Conservation (phyloP, 2,888 invertebrate genomes). For the Tupiocoris notatus region DNA sequence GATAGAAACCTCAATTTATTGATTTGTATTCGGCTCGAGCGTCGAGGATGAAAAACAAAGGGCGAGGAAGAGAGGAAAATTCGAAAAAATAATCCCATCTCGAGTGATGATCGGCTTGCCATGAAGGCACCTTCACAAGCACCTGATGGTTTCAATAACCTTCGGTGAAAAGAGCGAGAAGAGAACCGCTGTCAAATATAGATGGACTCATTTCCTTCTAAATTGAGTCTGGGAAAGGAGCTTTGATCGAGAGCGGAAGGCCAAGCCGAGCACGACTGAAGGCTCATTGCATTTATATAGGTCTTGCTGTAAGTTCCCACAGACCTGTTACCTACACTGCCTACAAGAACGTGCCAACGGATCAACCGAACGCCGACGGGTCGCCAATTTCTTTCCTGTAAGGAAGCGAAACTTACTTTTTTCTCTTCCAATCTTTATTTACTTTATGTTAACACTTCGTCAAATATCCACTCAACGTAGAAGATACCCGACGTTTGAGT, state of each 20-base stretch:
- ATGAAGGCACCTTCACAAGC: not conserved
- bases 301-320: not conserved
- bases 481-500: conserved; percentile 10
- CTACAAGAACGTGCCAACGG: not conserved
- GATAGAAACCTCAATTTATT: not conserved
- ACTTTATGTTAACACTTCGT: conserved; percentile 47
- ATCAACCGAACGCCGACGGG: not conserved
- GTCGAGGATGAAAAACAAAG: not conserved
- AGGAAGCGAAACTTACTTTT: conserved; percentile 15
- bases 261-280: not conserved
- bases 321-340: not conserved
- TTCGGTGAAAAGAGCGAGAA: conserved; percentile 13
- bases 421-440: conserved; percentile 40
- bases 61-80: not conserved
- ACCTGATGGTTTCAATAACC: conserved; percentile 47
- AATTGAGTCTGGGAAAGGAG: conserved; percentile 45
- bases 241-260: conserved; percentile 45
- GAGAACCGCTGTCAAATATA: conserved; percentile 47
- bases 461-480: conserved; percentile 30
- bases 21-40: conserved; percentile 28
- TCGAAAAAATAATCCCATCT: not conserved
- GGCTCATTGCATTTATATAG: conserved; percentile 49
- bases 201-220: conserved; percentile 49
- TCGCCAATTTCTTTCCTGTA: not conserved
- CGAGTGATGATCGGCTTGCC: not conserved